Evolutionary conservation across 1,140 invertebrate species (phyloP), one percentile per base, ranked within the genome.

Genomic region (Drosophila rufa): DNA sequence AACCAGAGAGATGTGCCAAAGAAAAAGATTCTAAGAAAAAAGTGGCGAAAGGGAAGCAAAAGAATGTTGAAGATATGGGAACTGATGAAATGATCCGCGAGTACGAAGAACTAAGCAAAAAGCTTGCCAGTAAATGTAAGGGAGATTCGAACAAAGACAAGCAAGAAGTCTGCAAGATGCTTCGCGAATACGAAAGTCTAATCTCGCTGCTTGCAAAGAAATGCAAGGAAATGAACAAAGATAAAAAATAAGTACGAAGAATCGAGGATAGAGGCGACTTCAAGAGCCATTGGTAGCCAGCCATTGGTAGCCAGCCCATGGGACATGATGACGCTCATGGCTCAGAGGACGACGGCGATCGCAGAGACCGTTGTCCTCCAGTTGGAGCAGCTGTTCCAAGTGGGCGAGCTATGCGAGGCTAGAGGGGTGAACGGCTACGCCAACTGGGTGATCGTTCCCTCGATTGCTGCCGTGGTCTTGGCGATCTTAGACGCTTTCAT

Each of bases 361-460:
- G 43, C 7, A 60, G 30, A 33, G 33, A 14, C 33, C 15, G 25
- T 15, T 14, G 14, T 60, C 59, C 9, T 30, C 17, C 17, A 62
- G 59, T 65, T 65, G 43, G 22, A n/a, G 33, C 33, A 19, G 42
- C 38, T 17, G 30, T 30, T 17, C 15, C 19, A 4, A 8, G 19
- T 15, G 4, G 97, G 33, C 8, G 8, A 33, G 19, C 19, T 22
- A 22, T 22, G 19, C 19, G 19, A 22, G 19, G 19, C 19, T 22
- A 22, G 19, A 22, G 19, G 95, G 81, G 93, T 97, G 47, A 97
- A 97, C 89, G 97, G 96, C 2, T 97, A 97, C 93, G 97, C 96
- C 0, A 97, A 96, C 27, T 97, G 96, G 97, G 96, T 96, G 5
- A 96, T 97, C 79, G 96, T 97, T 4, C 93, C 98, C 4, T 96